These are phyloP conservation scores for Cerastoderma edule DNA, from an alignment of 2,888 invertebrate species.

Conservation along the genomic window DNA sequence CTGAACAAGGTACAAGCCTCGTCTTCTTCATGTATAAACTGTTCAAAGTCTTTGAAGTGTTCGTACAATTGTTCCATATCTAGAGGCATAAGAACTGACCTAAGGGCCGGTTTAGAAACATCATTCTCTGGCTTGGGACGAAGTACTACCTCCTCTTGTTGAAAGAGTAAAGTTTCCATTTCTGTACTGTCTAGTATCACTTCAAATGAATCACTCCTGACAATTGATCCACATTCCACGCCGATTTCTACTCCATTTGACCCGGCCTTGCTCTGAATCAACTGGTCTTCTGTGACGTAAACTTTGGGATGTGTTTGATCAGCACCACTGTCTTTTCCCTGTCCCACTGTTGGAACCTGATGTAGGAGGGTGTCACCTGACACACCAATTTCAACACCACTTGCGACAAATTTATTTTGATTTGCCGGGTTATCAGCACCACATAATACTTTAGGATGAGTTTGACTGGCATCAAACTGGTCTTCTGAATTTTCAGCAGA, in stretches of 20 bases:
- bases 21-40: slow-evolving; percentile 38
- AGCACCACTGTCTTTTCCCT: too few species aligned
- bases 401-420: neutral
- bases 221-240: neutral
- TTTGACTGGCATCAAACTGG: neutral
- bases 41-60: slow-evolving; percentile 44
- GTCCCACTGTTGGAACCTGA: too few species aligned
- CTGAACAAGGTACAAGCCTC: slow-evolving; percentile 41
- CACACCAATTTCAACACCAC: slow-evolving; percentile 2
- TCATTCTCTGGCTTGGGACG: neutral
- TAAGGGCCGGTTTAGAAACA: neutral
- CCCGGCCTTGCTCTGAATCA: neutral
- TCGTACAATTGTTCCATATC: slow-evolving; percentile 40
- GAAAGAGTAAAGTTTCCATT: neutral
- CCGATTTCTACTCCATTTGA: neutral
- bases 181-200: neutral
- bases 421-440: neutral
- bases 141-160: neutral
- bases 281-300: neutral
- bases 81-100: slow-evolving; percentile 17
- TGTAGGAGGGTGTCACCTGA: too few species aligned
- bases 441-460: slow-evolving; percentile 6
- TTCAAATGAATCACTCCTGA: neutral
- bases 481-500: too few species aligned
- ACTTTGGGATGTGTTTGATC: slow-evolving; percentile 14